Conservation (phyloP, 2,797 vertebrate species). For the Oreortyx pictus region DNA sequence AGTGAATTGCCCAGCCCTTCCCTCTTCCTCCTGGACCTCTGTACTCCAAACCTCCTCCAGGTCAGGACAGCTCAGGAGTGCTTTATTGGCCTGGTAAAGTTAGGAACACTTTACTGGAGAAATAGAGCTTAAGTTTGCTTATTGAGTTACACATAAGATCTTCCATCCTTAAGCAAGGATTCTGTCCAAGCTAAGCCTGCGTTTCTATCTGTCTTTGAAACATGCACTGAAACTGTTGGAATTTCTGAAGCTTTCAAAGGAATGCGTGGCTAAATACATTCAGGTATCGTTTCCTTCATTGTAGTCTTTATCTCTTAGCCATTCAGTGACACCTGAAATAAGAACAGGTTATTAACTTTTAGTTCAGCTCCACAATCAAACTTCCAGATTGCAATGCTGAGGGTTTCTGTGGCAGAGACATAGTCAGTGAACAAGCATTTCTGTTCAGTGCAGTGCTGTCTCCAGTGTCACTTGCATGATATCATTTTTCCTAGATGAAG, state of each 20-base stretch:
- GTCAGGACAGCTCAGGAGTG: rapidly evolving
- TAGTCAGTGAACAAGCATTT: background rate
- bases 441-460: background rate
- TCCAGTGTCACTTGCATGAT: background rate
- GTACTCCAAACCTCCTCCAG: background rate
- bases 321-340: background rate
- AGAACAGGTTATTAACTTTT: background rate
- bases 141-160: background rate
- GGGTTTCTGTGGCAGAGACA: background rate
- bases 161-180: background rate
- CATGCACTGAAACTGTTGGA: background rate
- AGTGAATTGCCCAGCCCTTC: background rate
- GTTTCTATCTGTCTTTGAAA: background rate
- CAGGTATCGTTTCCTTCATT: background rate
- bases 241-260: background rate
- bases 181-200: background rate
- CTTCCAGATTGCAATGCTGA: background rate
- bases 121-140: background rate
- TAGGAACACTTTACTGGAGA: background rate
- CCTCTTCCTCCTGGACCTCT: too few relatives aligned
- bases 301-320: background rate
- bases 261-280: background rate
- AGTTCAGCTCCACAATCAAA: background rate
- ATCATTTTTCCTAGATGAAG: background rate
- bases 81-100: background rate